These are phyloP conservation scores for Drosophila baimaii DNA, from an alignment of 1,140 invertebrate genomes.

Conservation along the genomic window DNA sequence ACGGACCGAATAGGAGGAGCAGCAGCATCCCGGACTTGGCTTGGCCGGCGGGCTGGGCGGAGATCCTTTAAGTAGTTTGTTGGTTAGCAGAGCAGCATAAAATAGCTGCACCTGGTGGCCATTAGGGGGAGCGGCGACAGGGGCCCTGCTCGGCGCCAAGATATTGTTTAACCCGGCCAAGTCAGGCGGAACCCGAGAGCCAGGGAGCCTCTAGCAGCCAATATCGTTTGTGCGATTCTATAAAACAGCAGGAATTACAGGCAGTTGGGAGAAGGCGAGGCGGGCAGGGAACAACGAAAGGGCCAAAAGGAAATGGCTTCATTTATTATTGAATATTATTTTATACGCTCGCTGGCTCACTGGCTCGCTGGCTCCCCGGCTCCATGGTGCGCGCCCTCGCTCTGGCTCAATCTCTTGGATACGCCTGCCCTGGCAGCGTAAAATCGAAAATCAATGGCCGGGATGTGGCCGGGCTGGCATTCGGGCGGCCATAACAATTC, in stretches of 20 bases:
- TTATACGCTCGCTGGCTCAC: slow-evolving; percentile 73
- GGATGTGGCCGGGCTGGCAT: slow-evolving; percentile 65
- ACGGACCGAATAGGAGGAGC: slow-evolving; percentile 4
- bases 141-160: slow-evolving; percentile 40
- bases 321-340: slow-evolving; percentile 83
- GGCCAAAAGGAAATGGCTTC: slow-evolving; percentile 76
- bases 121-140: slow-evolving; percentile 67
- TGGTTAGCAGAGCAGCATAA: slow-evolving; percentile 75
- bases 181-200: slow-evolving; percentile 29
- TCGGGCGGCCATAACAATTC: slow-evolving; percentile 70
- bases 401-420: slow-evolving; percentile 15
- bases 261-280: neutral
- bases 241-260: slow-evolving; percentile 62
- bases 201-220: slow-evolving; percentile 46
- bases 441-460: slow-evolving; percentile 81
- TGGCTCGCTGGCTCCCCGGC: slow-evolving; percentile 35
- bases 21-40: slow-evolving; percentile 3
- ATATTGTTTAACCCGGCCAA: slow-evolving; percentile 67
- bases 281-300: slow-evolving; percentile 5
- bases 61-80: slow-evolving; percentile 79
- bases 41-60: slow-evolving; percentile 22
- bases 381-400: slow-evolving; percentile 15
- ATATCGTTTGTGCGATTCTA: slow-evolving; percentile 68
- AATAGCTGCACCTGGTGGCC: slow-evolving; percentile 80
- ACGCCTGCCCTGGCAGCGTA: slow-evolving; percentile 58